These are phyloP conservation scores for Stigmatopora nigra DNA, from an alignment of 2,113 vertebrate genomes.

Conservation along the genomic window DNA sequence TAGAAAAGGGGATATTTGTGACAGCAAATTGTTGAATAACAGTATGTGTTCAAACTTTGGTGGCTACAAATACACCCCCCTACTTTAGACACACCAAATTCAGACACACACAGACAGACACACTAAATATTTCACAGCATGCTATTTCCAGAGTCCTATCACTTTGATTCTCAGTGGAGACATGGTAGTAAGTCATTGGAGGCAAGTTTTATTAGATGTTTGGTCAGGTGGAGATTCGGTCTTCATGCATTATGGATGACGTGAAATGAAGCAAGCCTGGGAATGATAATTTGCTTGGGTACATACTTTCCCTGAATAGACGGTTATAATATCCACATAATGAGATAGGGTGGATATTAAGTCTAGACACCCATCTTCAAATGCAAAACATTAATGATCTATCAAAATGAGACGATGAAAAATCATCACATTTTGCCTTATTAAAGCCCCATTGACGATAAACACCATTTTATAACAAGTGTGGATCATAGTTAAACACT, in stretches of 20 bases:
- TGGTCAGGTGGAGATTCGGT: slow-evolving; percentile 43
- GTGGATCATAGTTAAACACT: not conserved
- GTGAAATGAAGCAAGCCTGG: slow-evolving; percentile 45
- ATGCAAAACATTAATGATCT: not conserved
- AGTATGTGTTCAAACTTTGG: not conserved
- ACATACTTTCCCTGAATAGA: slow-evolving; percentile 9
- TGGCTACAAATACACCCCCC: not conserved
- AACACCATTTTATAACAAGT: not conserved
- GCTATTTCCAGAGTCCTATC: slow-evolving; percentile 64
- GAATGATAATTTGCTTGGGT: slow-evolving; percentile 29
- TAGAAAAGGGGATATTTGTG: not conserved
- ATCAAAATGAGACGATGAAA: not conserved
- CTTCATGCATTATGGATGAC: slow-evolving; percentile 52
- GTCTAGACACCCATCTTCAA: not conserved
- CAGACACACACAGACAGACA: slow-evolving; percentile 13
- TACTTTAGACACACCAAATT: slow-evolving; percentile 10
- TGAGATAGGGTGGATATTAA: not conserved
- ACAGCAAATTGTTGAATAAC: not conserved
- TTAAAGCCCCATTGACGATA: no score
- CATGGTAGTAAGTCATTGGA: slow-evolving; percentile 46
- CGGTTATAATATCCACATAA: not conserved
- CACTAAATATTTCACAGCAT: slow-evolving; percentile 61
- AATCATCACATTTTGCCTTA: not conserved
- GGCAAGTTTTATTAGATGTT: slow-evolving; percentile 23
- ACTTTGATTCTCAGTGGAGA: slow-evolving; percentile 51